Evolutionary conservation across 2,888 invertebrate genomes (phyloP).

Genomic region (Cosmia trapezina): DNA sequence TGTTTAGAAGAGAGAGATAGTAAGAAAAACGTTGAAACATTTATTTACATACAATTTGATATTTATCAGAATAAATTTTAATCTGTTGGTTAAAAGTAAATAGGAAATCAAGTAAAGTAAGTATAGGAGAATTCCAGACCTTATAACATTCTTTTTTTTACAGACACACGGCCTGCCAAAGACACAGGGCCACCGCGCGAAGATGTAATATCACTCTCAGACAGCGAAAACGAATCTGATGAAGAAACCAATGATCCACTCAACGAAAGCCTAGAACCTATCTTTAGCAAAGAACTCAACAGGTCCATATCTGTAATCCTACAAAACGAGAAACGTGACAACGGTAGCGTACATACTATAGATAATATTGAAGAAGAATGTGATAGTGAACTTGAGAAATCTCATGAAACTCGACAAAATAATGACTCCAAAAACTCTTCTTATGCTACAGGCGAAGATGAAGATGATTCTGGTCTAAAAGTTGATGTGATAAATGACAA

Average conservation of each 20-base stretch:
- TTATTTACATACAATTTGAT: not conserved
- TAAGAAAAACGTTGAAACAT: constrained; percentile 48
- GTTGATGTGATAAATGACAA: constrained; percentile 11
- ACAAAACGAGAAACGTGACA: constrained; percentile 52
- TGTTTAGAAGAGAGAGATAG: constrained; percentile 84
- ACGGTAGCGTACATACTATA: constrained; percentile 56
- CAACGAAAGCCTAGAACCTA: constrained; percentile 83
- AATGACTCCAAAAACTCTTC: constrained; percentile 53
- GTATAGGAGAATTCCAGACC: not conserved
- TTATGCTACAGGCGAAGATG: constrained; percentile 64
- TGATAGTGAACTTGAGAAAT: constrained; percentile 68
- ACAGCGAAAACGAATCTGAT: constrained; percentile 75
- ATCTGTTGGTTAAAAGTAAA: not conserved
- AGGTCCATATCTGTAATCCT: constrained; percentile 66
- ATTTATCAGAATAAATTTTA: not conserved
- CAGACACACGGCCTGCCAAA: constrained; percentile 76
- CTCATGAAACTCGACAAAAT: constrained; percentile 66
- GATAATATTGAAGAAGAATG: constrained; percentile 62
- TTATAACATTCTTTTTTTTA: constrained; percentile 61
- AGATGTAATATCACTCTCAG: constrained; percentile 71
- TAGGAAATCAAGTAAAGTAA: not conserved
- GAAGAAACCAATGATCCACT: constrained; percentile 73
- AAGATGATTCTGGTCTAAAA: constrained; percentile 40
- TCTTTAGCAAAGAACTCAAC: constrained; percentile 78
- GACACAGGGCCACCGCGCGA: constrained; percentile 61